Conservation (phyloP, 2,797 vertebrate genomes). For the Myripristis murdjan region DNA sequence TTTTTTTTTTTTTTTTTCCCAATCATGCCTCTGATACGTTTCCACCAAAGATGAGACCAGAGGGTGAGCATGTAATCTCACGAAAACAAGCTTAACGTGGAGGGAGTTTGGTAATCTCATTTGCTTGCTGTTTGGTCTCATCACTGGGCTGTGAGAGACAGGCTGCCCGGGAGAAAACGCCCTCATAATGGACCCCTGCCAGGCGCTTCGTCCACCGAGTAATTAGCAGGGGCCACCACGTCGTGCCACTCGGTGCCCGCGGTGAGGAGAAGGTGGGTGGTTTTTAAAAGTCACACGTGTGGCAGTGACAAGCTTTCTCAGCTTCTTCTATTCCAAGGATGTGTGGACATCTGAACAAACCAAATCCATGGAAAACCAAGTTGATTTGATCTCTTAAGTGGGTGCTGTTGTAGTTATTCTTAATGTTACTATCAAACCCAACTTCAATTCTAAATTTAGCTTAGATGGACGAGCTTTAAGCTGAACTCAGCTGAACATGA, state of each 20-base stretch:
- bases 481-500: background rate
- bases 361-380: background rate
- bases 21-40: background rate
- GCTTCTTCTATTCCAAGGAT: background rate
- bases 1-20: background rate
- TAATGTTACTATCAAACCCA: background rate
- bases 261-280: conserved; percentile 12
- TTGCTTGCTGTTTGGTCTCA: conserved; percentile 23
- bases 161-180: conserved; percentile 33
- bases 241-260: conserved; percentile 4
- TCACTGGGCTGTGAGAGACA: conserved; percentile 44
- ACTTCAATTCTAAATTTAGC: background rate
- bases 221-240: conserved; percentile 46
- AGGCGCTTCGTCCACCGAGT: conserved; percentile 33
- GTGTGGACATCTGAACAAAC: background rate
- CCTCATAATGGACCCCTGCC: conserved; percentile 38
- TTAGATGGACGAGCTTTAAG: background rate
- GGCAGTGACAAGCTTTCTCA: background rate
- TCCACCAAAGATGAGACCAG: background rate
- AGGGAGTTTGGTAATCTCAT: background rate
- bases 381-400: background rate
- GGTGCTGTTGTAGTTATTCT: background rate
- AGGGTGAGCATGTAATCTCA: background rate
- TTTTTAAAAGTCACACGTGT: conserved; percentile 24
- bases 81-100: background rate